Evolutionary conservation across 2,113 vertebrate genomes (phyloP), one percentile per base, ranked within the genome.

Genomic region (Theristicus caerulescens): DNA sequence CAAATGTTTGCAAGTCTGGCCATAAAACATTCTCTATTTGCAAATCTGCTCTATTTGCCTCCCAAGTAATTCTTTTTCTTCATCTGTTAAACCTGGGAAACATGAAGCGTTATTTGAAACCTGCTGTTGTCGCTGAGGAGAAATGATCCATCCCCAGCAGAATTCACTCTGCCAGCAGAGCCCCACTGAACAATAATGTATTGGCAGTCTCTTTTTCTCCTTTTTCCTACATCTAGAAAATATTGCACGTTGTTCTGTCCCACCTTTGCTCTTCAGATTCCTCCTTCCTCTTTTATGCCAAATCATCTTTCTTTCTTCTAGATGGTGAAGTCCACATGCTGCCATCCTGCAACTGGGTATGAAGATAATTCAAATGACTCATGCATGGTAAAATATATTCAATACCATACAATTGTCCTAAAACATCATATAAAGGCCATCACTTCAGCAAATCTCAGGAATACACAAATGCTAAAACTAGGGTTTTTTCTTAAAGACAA

Each of bases 1-100:
- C 85, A 91, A 95, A 82, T 94, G 76, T 94, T 93, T 88, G 46
- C 74, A 92, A 78, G 85, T 83, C 90, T 88, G 90, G 82, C 85
- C 59, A 59, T 96, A 93, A 96, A 96, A 93, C 90, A 85, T 70
- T 80, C 71, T 96, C 72, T 96, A 58, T 95, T 97, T 96, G 61
- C 84, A 96, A 94, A 95, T 96, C 89, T 87, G 49, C 52, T 93
- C 62, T 90, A 25, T 77, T 91, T 94, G 71, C 90, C 54, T 93
- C 94, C 78, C 82, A 86, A 92, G 82, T 90, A 82, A 87, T 90
- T 95, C 42, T 40, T 89, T 86, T 87, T 44, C 73, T 96, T 96
- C 85, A 64, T 85, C 82, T 96, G 92, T 76, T 86, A 70, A 95
- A 95, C 86, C 90, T 96, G 88, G 71, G 91, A 77, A 95, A 88